Conservation (phyloP, 2,797 vertebrate species). For the Graptemys geographica region DNA sequence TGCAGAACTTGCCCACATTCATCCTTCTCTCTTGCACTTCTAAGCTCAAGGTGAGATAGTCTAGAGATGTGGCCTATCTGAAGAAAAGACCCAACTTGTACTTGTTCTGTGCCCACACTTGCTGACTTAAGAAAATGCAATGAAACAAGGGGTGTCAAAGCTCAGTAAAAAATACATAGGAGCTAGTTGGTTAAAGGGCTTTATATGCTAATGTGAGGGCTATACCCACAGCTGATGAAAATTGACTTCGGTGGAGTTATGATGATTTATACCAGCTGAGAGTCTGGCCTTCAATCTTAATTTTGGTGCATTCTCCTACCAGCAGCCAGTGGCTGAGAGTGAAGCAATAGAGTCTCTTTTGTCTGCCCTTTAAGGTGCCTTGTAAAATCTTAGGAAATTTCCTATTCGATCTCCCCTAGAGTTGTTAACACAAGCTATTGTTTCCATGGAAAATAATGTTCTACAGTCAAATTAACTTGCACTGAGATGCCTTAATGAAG, state of each 20-base stretch:
- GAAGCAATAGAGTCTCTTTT: background rate
- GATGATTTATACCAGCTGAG: background rate
- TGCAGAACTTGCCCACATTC: background rate
- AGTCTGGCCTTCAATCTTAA: background rate
- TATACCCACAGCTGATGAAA: background rate
- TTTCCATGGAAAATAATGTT: constrained; percentile 55
- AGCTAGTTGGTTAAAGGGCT: background rate
- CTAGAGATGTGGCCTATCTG: background rate
- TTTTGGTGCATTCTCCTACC: background rate
- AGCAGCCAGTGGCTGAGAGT: background rate
- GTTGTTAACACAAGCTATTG: background rate
- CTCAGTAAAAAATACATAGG: background rate
- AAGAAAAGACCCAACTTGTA: background rate
- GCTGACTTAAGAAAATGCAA: background rate
- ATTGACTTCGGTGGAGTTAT: background rate
- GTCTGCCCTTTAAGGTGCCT: background rate
- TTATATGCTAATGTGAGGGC: background rate
- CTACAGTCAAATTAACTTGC: constrained; percentile 27
- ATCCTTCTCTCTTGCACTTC: background rate
- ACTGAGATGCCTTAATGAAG: constrained; percentile 30
- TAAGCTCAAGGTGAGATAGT: background rate
- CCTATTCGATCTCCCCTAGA: background rate
- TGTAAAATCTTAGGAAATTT: background rate
- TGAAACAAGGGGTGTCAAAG: background rate
- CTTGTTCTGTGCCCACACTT: background rate